These are phyloP conservation scores for Cyphomyrus plagiostoma DNA, from an alignment of 2,113 vertebrate species.

Conservation along the genomic window DNA sequence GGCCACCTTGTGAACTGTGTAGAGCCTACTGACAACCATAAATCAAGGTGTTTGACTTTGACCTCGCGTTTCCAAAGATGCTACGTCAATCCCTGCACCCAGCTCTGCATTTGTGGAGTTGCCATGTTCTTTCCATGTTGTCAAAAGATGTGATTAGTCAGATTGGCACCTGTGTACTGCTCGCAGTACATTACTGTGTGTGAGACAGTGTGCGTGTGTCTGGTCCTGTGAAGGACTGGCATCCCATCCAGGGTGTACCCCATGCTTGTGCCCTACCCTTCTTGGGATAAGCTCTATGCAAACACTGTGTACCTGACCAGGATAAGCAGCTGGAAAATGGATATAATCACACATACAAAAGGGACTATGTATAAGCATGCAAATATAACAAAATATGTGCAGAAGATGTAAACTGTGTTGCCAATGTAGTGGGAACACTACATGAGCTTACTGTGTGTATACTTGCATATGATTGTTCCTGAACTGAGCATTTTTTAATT, in stretches of 20 bases:
- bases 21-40: neutral
- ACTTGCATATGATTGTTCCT: neutral
- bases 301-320: neutral
- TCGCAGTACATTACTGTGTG: neutral
- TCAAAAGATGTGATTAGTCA: neutral
- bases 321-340: neutral
- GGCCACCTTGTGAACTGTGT: neutral
- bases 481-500: neutral
- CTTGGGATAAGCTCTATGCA: neutral
- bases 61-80: neutral
- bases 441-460: neutral
- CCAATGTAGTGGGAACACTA: neutral
- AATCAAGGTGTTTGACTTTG: neutral
- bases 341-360: neutral
- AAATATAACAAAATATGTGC: neutral
- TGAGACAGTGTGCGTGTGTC: neutral
- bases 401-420: neutral
- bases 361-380: neutral
- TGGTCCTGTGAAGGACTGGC: neutral
- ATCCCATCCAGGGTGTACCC: neutral
- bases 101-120: neutral
- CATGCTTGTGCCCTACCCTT: neutral
- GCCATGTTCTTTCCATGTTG: neutral
- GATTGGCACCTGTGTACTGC: neutral
- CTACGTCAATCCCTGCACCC: neutral